Base-by-base conservation (phyloP, 1,140 invertebrate genomes). In the Littorina saxatilis region DNA sequence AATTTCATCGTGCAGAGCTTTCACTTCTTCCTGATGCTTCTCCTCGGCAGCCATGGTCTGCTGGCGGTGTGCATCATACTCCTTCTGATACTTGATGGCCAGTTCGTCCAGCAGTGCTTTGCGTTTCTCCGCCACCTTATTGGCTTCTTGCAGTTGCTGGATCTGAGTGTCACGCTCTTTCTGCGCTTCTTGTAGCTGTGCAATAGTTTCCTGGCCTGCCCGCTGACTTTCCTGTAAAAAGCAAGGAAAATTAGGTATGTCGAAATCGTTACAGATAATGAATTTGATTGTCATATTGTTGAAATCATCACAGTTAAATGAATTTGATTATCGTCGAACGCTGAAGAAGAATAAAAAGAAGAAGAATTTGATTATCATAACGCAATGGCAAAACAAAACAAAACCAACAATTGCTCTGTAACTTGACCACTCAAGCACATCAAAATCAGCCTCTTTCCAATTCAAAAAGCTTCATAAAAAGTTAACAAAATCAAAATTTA, bases 51-150 rank as follows among this genome's bases (percentile, higher is more conserved):
- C 66, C 40, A 84, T 83, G 20, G 91, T 66, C 68, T 90, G 86
- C 72, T 91, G 87, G 23, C 89, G 84, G 77, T 93, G 91, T 5
- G 85, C 78, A 80, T 93, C 92, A 52, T 87, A 87, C 29, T 92
- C 93, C 78, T 91, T 89, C 84, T 93, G 92, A 68, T 93, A 91
- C 79, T 92, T 91, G 29, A 93, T 92, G 27, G 93, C 92, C 80
- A 93, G 87, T 61, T 93, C 93, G 85, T 93, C 93, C 80, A 93
- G 83, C 74, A 93, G 83, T 32, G 82, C 83, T 80, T 93, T 93
- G 20, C 93, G 80, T 73, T 93, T 93, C 74, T 93, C 92, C 32
- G 93, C 93, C 39, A 93, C 90, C 87, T 88, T 90, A 66, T 84
- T 91, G 29, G 87, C 81, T 80, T 91, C 91, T 66, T 91, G 91